phyloP scores from a whole-genome alignment of 2,797 vertebrate species.

The Dicrostonyx torquatus region DNA sequence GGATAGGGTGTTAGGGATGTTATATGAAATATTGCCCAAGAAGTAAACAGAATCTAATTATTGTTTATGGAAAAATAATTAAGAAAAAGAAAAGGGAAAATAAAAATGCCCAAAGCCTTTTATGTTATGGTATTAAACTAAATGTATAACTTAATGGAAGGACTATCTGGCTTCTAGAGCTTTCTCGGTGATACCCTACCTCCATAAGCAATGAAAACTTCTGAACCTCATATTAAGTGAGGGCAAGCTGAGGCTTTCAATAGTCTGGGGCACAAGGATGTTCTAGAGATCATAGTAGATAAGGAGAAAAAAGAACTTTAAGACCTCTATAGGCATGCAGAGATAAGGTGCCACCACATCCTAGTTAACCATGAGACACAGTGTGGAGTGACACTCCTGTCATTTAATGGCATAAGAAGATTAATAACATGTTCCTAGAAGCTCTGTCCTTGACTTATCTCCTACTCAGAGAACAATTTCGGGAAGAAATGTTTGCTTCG shows the following conservation, averaged over 20 bases:
- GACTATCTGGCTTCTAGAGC: not conserved
- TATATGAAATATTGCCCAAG: too few species aligned
- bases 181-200: not conserved
- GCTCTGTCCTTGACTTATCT: constrained; percentile 64
- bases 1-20: too few species aligned
- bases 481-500: constrained; percentile 68
- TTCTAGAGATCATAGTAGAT: constrained; percentile 28
- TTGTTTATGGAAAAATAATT: not conserved
- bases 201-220: not conserved
- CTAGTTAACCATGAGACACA: constrained; percentile 36
- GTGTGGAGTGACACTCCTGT: constrained; percentile 7
- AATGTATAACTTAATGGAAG: fast-evolving
- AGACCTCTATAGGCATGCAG: not conserved
- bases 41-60: not conserved
- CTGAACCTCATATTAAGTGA: not conserved
- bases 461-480: constrained; percentile 52
- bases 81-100: not conserved
- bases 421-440: constrained; percentile 72
- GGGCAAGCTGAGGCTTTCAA: not conserved
- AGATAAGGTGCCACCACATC: not conserved
- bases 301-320: constrained; percentile 15
- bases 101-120: not conserved
- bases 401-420: constrained; percentile 60
- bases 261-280: not conserved
- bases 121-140: not conserved